These are phyloP conservation scores for Toxostoma redivivum DNA, from an alignment of 2,113 vertebrate species.

Conservation along the genomic window DNA sequence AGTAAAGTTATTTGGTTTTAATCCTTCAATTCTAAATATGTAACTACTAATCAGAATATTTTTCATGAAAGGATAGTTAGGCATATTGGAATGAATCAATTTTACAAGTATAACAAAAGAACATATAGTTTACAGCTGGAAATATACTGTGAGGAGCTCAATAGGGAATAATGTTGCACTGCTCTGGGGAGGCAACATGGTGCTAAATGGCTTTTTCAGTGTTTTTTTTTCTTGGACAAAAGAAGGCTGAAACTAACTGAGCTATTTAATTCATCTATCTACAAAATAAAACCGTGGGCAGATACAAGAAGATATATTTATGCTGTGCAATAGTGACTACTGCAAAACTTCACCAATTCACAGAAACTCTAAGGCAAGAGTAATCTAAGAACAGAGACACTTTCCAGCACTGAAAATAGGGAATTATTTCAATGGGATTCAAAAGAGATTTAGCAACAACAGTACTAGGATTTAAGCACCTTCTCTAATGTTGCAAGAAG, in stretches of 20 bases:
- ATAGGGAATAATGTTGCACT: background rate
- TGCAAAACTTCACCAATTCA: background rate
- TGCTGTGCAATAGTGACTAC: background rate
- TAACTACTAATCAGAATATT: background rate
- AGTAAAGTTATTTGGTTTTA: background rate
- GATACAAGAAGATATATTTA: background rate
- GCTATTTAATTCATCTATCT: background rate
- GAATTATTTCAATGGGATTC: rapidly evolving
- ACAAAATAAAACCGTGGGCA: background rate
- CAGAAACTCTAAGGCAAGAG: background rate
- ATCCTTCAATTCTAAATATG: background rate
- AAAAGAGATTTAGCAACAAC: background rate
- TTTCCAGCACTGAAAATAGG: background rate
- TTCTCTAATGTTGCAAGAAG: background rate
- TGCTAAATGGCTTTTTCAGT: background rate
- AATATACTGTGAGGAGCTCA: background rate
- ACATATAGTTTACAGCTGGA: background rate
- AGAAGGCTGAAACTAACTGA: background rate
- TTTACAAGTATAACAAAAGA: background rate
- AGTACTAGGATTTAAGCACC: background rate
- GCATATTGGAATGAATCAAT: background rate
- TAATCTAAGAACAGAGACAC: background rate
- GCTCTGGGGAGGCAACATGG: background rate
- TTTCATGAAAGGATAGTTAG: background rate
- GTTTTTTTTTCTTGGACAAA: background rate